Evolutionary conservation across 2,113 vertebrate genomes (phyloP), one percentile per base, ranked within the genome.

Genomic region (Salminus brasiliensis): DNA sequence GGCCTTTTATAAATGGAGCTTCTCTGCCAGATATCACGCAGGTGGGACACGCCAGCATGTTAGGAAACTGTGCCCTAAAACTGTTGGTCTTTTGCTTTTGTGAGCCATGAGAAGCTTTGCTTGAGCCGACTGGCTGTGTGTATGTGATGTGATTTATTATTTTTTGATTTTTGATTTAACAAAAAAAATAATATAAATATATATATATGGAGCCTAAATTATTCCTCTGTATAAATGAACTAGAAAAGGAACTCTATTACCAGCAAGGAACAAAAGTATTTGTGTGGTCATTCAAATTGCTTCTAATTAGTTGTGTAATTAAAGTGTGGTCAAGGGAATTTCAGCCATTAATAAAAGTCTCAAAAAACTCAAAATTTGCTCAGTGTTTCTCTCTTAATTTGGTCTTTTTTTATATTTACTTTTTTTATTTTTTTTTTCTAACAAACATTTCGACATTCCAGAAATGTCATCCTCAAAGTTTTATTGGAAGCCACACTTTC

Each of bases 281-380:
- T 87, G 71, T 84, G 79, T 87, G 81, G 77, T 86, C 81, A 84
- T 59, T 85, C 65, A 78, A 39, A 13, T 81, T 87, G 86, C 81
- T 74, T 74, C 84, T 85, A 74, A 16, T 63, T n/a, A n/a, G 81
- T 77, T 78, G 52, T 90, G 87, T 90, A 63, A 45, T 76, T 13
- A 45, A 67, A 88, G 65, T 68, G 29, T 68, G 29, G 72, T 80
- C 23, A 73, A 71, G 45, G 23, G 78, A 81, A 86, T 78, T 72
- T 60, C 67, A 87, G 43, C 66, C 70, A 80, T 86, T 73, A 93
- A 93, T 92, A 93, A 93, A 93, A 86, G 47, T 85, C 83, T 86
- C 85, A 30, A 85, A n/a, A 74, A 87, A 87, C 77, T 18, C 57
- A 41, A 87, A 79, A 77, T 84, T 86, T 88, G 78, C 87, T 85